Percentiles rank a stretch among this genome's conserved stretches.
These are phyloP conservation scores for Ichneumoninae sp. DNA, from an alignment of 2,888 invertebrate genomes.

Conservation along the genomic window DNA sequence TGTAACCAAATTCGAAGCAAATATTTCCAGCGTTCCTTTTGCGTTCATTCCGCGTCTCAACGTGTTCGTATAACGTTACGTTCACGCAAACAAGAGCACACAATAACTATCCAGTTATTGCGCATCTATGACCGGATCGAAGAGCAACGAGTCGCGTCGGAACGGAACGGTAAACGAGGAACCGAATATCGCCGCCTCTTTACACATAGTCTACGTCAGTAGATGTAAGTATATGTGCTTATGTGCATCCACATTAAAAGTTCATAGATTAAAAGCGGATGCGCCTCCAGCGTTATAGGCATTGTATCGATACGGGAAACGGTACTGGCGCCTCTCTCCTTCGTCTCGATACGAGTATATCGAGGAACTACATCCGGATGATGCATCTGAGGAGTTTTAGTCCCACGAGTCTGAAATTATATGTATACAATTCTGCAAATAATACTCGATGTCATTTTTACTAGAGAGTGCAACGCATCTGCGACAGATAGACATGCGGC, in stretches of 20 bases:
- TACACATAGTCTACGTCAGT: not conserved
- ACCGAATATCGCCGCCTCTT: not conserved
- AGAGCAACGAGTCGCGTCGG: conserved; percentile 1
- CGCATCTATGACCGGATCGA: conserved; percentile 6
- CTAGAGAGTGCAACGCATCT: conserved; percentile 1
- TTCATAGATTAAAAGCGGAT: conserved; percentile 13
- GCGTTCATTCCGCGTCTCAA: not conserved
- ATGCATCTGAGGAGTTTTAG: conserved; percentile 3
- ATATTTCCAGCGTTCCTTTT: not conserved
- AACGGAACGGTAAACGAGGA: conserved; percentile 8
- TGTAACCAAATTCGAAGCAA: not conserved
- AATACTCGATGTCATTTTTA: not conserved
- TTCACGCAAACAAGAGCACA: not conserved
- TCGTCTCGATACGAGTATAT: not conserved
- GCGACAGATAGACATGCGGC: not conserved
- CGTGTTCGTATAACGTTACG: not conserved
- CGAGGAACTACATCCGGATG: not conserved
- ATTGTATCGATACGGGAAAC: conserved; percentile 19
- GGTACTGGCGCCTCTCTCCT: not conserved
- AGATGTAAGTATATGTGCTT: not conserved
- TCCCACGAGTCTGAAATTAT: conserved; percentile 7
- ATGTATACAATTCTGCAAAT: not conserved
- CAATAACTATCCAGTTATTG: conserved; percentile 1
- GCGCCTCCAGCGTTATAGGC: not conserved
- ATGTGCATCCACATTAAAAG: not conserved